Base-by-base conservation (phyloP, 2,113 vertebrate genomes). In the Tapirus terrestris region DNA sequence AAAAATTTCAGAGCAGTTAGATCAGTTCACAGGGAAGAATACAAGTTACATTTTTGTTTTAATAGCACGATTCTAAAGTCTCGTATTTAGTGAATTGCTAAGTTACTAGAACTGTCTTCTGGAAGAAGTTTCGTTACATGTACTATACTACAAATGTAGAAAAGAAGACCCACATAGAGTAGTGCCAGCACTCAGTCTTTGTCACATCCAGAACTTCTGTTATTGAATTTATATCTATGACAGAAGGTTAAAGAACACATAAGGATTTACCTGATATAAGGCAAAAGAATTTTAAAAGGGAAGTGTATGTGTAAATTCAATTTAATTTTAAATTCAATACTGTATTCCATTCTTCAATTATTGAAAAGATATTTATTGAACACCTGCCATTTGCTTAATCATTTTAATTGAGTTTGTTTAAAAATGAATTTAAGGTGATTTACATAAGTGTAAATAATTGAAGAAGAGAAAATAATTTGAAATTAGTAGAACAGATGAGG, bases 21-120 rank as follows among this genome's bases (percentile, higher is more conserved):
- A 53, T 61, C 20, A 72, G 56, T 87, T 97, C 60, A 94, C 29
- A 96, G 63, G 79, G 75, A 85, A 94, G 48, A 92, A 51, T 33
- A 94, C 16, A 83, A 81, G 43, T 83, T 76, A 70, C 36, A 73
- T 14, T 95, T 90, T 94, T 77, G 82, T 81, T 56, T 90, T 85
- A 58, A 72, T 13, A 73, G 58, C 25, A 80, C 12, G 39, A 48
- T 60, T 75, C 20, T 73, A 85, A 93, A 93, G 43, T 63, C 84
- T 79, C 20, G 36, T 56, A 68, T 83, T 90, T 33, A 94, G 25
- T 73, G 18, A 84, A 80, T 53, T 63, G 29, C 14, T 36, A 31
- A 85, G 43, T 33, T 33, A 88, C 56, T 68, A 81, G 60, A 72
- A 75, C 67, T 45, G 68, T 17, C 29, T 27, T 86, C 43, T 63